phyloP scores from a whole-genome alignment of 2,888 invertebrate species.

The Ectemnius cavifrons region DNA sequence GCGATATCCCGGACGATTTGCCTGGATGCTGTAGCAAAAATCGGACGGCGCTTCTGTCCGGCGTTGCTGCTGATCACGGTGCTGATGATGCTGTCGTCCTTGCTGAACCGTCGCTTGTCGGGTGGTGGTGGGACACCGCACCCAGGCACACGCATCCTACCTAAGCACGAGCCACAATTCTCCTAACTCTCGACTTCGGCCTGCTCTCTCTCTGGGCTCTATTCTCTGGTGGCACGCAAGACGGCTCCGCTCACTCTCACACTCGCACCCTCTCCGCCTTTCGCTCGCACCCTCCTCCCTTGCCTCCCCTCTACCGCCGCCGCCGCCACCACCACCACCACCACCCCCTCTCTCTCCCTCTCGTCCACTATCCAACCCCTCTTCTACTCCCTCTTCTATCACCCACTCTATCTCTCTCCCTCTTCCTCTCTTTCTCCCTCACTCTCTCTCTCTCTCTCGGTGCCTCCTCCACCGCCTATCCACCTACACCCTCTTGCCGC shows the following conservation, averaged over 20 bases:
- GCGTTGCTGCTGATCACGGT: slow-evolving; percentile 18
- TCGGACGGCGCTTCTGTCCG: slow-evolving; percentile 1
- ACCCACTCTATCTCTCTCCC: slow-evolving; percentile 18
- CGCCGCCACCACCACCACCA: too few relatives aligned
- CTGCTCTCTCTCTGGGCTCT: slow-evolving; percentile 42
- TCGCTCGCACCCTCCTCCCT: slow-evolving; percentile 20
- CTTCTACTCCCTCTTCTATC: slow-evolving; percentile 12
- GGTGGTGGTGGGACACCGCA: slow-evolving; percentile 74
- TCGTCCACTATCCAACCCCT: slow-evolving; percentile 1
- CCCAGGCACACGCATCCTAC: slow-evolving; percentile 78
- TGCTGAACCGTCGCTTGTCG: slow-evolving; percentile 57
- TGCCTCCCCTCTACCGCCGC: background rate
- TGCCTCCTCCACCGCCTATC: slow-evolving; percentile 5
- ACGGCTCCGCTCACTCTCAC: slow-evolving; percentile 34
- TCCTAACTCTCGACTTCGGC: slow-evolving; percentile 68
- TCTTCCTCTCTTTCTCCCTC: slow-evolving; percentile 12
- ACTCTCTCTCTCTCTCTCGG: slow-evolving; percentile 17
- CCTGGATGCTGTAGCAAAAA: slow-evolving; percentile 18
- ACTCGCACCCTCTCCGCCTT: slow-evolving; percentile 22
- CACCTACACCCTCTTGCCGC: slow-evolving; percentile 9
- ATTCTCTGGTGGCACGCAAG: slow-evolving; percentile 50
- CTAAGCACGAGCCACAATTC: slow-evolving; percentile 73
- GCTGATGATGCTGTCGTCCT: slow-evolving; percentile 47
- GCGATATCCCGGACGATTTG: slow-evolving; percentile 16
- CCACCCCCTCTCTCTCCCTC: too few relatives aligned